Conservation (phyloP, 2,888 invertebrate species). For the Tenthredo mesomela region DNA sequence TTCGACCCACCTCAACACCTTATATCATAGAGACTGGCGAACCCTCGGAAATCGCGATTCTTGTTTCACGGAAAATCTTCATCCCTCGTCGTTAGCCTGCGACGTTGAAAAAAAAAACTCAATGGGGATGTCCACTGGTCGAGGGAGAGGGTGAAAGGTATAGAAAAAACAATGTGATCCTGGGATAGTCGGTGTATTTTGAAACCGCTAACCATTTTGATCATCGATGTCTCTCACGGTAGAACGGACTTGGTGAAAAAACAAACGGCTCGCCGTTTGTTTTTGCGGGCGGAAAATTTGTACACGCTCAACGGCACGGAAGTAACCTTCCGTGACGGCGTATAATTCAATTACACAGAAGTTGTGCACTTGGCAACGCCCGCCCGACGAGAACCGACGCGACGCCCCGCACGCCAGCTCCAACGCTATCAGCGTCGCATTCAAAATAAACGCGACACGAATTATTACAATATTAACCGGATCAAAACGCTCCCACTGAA, state of each 20-base stretch:
- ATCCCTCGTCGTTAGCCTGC: slow-evolving; percentile 66
- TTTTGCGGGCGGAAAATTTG: slow-evolving; percentile 47
- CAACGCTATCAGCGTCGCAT: slow-evolving; percentile 19
- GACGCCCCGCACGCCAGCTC: slow-evolving; percentile 36
- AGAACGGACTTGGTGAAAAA: slow-evolving; percentile 26
- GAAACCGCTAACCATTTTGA: slow-evolving; percentile 7
- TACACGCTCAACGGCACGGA: slow-evolving; percentile 47
- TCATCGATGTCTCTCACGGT: slow-evolving; percentile 7
- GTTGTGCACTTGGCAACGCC: slow-evolving; percentile 45
- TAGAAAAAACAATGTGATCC: slow-evolving; percentile 16
- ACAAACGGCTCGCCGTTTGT: slow-evolving; percentile 41
- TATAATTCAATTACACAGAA: slow-evolving; percentile 52
- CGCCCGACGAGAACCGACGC: slow-evolving; percentile 14
- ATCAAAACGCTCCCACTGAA: slow-evolving; percentile 21
- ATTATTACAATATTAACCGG: slow-evolving; percentile 21
- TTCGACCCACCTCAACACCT: slow-evolving; percentile 55
- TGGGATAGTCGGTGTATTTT: not conserved
- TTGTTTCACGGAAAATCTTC: slow-evolving; percentile 41
- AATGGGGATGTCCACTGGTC: not conserved
- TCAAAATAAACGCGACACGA: slow-evolving; percentile 35
- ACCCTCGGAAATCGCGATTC: slow-evolving; percentile 19
- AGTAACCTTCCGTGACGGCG: slow-evolving; percentile 52
- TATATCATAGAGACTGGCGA: slow-evolving; percentile 58
- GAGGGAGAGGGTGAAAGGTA: not conserved
- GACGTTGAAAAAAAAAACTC: not conserved